phyloP scores from a whole-genome alignment of 2,888 invertebrate species.

The Patella caerulea region DNA sequence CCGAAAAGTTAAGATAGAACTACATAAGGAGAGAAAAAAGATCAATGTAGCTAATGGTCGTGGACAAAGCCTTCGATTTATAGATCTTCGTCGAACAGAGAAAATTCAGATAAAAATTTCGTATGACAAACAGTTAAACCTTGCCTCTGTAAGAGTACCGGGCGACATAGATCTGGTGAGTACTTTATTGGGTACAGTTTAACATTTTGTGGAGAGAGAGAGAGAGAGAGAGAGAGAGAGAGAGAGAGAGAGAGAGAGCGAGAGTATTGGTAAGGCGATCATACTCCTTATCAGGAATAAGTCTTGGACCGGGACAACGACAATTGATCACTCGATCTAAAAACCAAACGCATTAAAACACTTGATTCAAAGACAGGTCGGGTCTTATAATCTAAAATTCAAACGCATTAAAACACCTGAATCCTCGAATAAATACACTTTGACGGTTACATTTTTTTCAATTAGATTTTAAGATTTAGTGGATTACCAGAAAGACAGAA shows the following conservation, averaged over 20 bases:
- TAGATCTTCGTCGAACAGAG: slow-evolving; percentile 46
- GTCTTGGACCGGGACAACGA: neutral
- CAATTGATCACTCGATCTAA: neutral
- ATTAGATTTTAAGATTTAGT: slow-evolving; percentile 56
- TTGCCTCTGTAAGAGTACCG: slow-evolving; percentile 47
- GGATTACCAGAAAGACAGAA: slow-evolving; percentile 41
- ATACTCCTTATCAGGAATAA: too few species aligned
- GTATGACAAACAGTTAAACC: slow-evolving; percentile 38
- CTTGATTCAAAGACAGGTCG: neutral
- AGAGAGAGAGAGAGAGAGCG: too few species aligned
- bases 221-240: neutral
- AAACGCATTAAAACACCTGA: neutral
- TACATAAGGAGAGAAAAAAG: slow-evolving; percentile 49
- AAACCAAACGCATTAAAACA: neutral
- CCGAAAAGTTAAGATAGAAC: slow-evolving; percentile 50
- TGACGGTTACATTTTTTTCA: neutral
- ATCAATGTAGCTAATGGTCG: slow-evolving; percentile 50
- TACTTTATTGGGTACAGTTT: neutral
- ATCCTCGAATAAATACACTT: too few species aligned
- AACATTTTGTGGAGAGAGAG: neutral
- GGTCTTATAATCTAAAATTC: neutral
- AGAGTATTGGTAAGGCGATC: too few species aligned
- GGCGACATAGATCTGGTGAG: slow-evolving; percentile 59
- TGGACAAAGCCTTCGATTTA: slow-evolving; percentile 51
- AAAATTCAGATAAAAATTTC: slow-evolving; percentile 46